Evolutionary conservation across 1,140 invertebrate species (phyloP), one percentile per base, ranked within the genome.

Genomic region (Megalopta genalis): DNA sequence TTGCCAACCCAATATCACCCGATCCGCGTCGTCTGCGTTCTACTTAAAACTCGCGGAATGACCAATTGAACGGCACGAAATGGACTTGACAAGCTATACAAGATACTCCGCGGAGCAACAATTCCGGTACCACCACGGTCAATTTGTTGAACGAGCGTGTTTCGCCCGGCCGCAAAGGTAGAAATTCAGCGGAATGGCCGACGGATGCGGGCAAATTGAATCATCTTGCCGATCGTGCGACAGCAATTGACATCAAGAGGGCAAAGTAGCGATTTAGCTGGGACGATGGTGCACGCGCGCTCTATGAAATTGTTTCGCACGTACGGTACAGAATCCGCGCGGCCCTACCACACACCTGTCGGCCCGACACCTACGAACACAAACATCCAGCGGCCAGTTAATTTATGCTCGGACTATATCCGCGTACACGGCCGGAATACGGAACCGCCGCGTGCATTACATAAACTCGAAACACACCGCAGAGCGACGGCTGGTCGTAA

Each of bases 401-500:
- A 89, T 89, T 89, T 89, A 89, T 88, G 78, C 77, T 71, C 74
- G 63, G 62, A 80, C 77, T 82, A 80, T 83, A 87, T 86, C 65
- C 83, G 75, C 63, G 68, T 80, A 64, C 82, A 84, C 57, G 81
- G 69, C 42, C 68, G 70, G 80, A 87, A 86, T 89, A 88, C 78
- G 77, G 65, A 84, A 84, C 73, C 76, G 80, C 80, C 57, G 67
- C 86, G 83, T 80, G 80, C 88, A 88, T 89, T 88, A 87, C 88
- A 84, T 88, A 88, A 89, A 88, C 83, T 88, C 64, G 82, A 85
- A 88, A 89, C 82, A 85, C 71, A 77, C 80, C 87, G 62, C 86
- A 78, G 71, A 72, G 76, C 74, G 81, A 85, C 69, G 65, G 70
- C 12, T 52, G 69, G 65, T 77, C 84, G 78, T 81, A 84, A 84